These are phyloP conservation scores for Synchiropus splendidus DNA, from an alignment of 2,113 vertebrate genomes.

Conservation along the genomic window DNA sequence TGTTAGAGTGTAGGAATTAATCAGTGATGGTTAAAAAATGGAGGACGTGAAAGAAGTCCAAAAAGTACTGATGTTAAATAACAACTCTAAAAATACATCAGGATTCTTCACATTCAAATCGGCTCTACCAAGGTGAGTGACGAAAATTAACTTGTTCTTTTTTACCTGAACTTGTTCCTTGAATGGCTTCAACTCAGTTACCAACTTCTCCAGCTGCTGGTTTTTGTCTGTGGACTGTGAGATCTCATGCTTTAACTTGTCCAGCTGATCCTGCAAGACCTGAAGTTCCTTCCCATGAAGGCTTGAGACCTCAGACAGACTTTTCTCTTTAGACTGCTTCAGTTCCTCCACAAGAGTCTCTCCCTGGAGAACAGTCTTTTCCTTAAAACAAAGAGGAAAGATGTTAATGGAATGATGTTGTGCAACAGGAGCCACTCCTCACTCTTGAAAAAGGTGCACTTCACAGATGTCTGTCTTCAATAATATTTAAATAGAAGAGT, in stretches of 20 bases:
- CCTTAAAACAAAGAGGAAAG: constrained; percentile 34
- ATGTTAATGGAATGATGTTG: not conserved
- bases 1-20: no score
- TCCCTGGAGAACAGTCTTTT: constrained; percentile 58
- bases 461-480: not conserved
- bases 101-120: no score
- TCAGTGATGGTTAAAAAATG: no score
- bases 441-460: not conserved
- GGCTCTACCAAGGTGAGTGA: no score
- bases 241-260: constrained; percentile 63
- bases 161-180: constrained; percentile 77
- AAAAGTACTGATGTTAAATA: no score
- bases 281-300: constrained; percentile 60
- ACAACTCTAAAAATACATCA: no score
- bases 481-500: not conserved
- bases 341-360: constrained; percentile 66
- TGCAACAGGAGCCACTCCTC: not conserved
- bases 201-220: constrained; percentile 60
- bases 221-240: constrained; percentile 54
- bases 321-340: constrained; percentile 67
- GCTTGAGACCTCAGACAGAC: constrained; percentile 54
- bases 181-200: constrained; percentile 70
- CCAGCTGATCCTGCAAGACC: constrained; percentile 54
- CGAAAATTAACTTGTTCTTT: no score
- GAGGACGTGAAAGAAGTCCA: no score